Conservation (phyloP, 2,797 vertebrate genomes). For the Sebastes steindachneri region DNA sequence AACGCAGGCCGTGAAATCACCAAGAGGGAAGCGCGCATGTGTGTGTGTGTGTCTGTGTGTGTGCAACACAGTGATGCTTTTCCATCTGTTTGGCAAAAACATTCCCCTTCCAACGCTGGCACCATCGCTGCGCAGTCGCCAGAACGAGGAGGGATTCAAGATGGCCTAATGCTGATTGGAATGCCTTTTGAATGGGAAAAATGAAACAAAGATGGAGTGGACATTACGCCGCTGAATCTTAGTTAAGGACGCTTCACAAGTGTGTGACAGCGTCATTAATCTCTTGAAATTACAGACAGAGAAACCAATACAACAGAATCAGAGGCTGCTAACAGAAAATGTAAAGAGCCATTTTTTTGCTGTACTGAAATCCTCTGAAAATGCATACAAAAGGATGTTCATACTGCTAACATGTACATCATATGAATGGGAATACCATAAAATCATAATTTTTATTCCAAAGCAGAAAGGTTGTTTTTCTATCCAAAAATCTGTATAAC, state of each 20-base stretch:
- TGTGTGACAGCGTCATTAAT: conserved; percentile 80
- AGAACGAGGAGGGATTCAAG: conserved; percentile 80
- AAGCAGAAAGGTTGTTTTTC: neutral
- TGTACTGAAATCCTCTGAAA: conserved; percentile 2
- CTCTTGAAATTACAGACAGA: conserved; percentile 77
- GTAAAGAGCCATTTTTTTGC: neutral
- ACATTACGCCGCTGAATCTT: conserved; percentile 82
- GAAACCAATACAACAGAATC: conserved; percentile 74
- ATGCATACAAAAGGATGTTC: neutral
- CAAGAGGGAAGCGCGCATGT: conserved; percentile 61
- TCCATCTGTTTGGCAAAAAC: conserved; percentile 83
- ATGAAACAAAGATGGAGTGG: conserved; percentile 81
- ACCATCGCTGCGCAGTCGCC: conserved; percentile 58
- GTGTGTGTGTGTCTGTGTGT: conserved; percentile 61
- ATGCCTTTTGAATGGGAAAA: conserved; percentile 73
- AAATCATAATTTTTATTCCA: neutral
- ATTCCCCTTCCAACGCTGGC: conserved; percentile 69
- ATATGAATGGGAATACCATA: neutral
- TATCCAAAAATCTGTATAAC: neutral
- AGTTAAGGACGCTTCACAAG: conserved; percentile 81
- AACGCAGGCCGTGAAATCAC: conserved; percentile 76
- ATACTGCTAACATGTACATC: neutral
- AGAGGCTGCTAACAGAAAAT: conserved; percentile 53
- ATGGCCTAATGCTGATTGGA: conserved; percentile 82
- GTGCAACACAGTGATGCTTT: conserved; percentile 78